Percentiles rank a stretch among this genome's conserved stretches.
phyloP scores from a whole-genome alignment of 1,140 invertebrate species.

The Cylas formicarius region DNA sequence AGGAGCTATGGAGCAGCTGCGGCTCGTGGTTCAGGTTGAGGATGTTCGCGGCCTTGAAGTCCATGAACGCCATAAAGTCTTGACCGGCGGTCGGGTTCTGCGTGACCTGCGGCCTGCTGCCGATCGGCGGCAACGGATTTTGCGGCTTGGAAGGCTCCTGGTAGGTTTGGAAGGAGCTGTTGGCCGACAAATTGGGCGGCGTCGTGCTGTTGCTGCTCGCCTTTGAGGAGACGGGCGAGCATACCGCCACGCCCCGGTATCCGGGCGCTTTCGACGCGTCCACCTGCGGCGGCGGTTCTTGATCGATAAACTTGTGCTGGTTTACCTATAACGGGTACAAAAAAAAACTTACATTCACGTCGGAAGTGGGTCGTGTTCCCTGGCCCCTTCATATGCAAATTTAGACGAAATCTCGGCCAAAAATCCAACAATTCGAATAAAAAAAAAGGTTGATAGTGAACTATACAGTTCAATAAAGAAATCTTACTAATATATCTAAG shows the following conservation, averaged over 20 bases:
- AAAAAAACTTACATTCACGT: too few species aligned
- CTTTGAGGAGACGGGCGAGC: constrained; percentile 63
- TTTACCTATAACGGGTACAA: too few species aligned
- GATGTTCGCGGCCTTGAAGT: constrained; percentile 27
- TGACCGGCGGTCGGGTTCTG: constrained; percentile 22
- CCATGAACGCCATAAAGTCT: constrained; percentile 25
- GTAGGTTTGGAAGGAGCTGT: constrained; percentile 18
- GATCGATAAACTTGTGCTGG: constrained; percentile 50
- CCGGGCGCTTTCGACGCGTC: constrained; percentile 77
- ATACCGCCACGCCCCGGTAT: constrained; percentile 62
- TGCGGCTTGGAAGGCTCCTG: constrained; percentile 33
- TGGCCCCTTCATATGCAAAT: too few species aligned
- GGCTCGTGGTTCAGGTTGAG: constrained; percentile 44
- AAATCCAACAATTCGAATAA: too few species aligned
- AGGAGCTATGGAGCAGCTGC: constrained; percentile 30
- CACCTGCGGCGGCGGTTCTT: constrained; percentile 52
- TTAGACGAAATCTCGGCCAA: too few species aligned
- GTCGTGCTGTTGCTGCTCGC: constrained; percentile 48
- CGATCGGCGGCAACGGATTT: constrained; percentile 33
- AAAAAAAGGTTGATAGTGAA: too few species aligned
- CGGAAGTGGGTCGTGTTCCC: too few species aligned
- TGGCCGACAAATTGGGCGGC: constrained; percentile 39
- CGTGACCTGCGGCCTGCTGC: constrained; percentile 26
- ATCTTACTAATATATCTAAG: too few species aligned
- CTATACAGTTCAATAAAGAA: too few species aligned